phyloP scores from a whole-genome alignment of 2,888 invertebrate genomes.

The Morpho deidamia region DNA sequence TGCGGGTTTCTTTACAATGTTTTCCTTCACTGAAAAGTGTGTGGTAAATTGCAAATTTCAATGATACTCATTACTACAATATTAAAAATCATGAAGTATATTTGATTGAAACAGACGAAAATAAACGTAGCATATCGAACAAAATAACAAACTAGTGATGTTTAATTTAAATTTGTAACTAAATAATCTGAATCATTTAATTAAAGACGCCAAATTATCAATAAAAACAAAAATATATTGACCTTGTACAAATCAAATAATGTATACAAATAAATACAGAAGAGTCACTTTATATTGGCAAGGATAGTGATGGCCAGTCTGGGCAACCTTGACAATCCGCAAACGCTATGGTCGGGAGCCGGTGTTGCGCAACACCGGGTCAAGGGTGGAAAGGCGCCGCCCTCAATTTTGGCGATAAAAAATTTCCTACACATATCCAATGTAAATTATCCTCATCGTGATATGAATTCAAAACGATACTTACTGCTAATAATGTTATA shows the following conservation, averaged over 20 bases:
- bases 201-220: not conserved
- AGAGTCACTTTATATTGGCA: constrained; percentile 43
- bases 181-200: not conserved
- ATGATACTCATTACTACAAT: no score
- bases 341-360: constrained; percentile 44
- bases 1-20: no score
- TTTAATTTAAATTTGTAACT: no score
- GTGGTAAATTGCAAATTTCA: no score
- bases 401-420: constrained; percentile 61
- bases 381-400: constrained; percentile 64
- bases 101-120: no score
- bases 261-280: constrained; percentile 30
- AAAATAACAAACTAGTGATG: no score
- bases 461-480: constrained; percentile 29
- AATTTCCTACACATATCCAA: constrained; percentile 45
- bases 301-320: constrained; percentile 55
- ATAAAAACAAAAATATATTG: not conserved
- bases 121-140: no score
- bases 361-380: constrained; percentile 60
- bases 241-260: constrained; percentile 16
- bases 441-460: constrained; percentile 38
- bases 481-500: not conserved
- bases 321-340: constrained; percentile 47
- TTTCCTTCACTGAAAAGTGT: no score
- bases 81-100: no score